Evolutionary conservation across 1,140 invertebrate species (phyloP), one percentile per base, ranked within the genome.

Genomic region (Platyura marginata): DNA sequence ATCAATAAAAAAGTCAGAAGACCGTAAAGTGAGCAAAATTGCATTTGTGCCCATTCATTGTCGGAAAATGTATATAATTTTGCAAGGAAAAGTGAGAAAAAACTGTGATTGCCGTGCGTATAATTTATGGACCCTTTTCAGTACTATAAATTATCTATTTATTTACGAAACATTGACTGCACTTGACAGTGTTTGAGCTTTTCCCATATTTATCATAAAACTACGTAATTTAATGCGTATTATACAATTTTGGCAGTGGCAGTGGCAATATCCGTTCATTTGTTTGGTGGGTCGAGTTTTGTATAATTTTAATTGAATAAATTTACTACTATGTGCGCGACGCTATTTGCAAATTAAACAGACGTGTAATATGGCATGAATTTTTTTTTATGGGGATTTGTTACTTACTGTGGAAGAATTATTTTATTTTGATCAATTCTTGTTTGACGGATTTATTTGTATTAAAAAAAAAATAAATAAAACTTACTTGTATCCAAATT

Each of bases 401-500:
- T 34, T n/a, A n/a, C n/a, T n/a, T n/a, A n/a, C n/a, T n/a, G n/a
- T n/a, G n/a, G n/a, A n/a, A n/a, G n/a, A n/a, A n/a, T n/a, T 34
- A 15, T n/a, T 34, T 34, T 34, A 34, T n/a, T n/a, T 34, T 3
- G 11, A 13, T 13, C 4, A 34, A 34, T 11, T 6, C 13, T 13
- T 15, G 32, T 34, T 34, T 15, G 32, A 29, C 25, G 13, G 13
- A 13, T 34, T 6, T 34, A n/a, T 34, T 34, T 34, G 4, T 34
- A 11, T 34, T 13, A 11, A 11, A 3, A 38, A 18, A 18, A 38
- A 38, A 18, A 38, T 2, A 20, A 20, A 8, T 9, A 11, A 32
- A 13, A 71, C 75, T 73, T 63, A 87, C 81, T 84, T 87, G 69
- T 94, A 94, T 38, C 88, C 89, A 60, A 95, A 94, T 56, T 93